Conservation (phyloP, 2,888 invertebrate species). For the Ectobius pallidus region DNA sequence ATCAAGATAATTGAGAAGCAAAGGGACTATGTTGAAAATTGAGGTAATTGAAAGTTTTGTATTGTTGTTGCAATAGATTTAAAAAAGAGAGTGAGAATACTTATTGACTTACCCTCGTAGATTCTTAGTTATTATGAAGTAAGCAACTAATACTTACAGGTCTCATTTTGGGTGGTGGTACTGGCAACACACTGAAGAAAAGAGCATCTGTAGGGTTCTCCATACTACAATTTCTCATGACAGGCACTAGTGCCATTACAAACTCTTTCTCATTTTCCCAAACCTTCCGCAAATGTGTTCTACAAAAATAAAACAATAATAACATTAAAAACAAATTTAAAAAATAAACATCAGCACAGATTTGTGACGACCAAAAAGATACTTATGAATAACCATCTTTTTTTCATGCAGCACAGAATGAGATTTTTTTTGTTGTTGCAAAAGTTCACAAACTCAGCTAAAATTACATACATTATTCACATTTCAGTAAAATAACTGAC, state of each 20-base stretch:
- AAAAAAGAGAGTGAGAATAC: too few species aligned
- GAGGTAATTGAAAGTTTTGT: too few species aligned
- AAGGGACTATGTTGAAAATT: too few species aligned
- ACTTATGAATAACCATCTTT: not conserved
- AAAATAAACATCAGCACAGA: not conserved
- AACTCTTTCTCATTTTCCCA: slow-evolving; percentile 75
- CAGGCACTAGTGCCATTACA: slow-evolving; percentile 72
- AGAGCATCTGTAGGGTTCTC: slow-evolving; percentile 79
- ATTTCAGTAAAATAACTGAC: too few species aligned
- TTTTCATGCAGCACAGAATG: not conserved
- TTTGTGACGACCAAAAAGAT: not conserved
- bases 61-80: too few species aligned
- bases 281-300: slow-evolving; percentile 70
- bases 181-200: slow-evolving; percentile 83
- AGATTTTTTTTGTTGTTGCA: too few species aligned
- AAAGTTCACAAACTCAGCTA: too few species aligned
- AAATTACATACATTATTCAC: too few species aligned
- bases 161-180: slow-evolving; percentile 85
- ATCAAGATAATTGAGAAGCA: too few species aligned
- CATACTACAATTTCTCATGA: slow-evolving; percentile 60
- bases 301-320: slow-evolving; percentile 53
- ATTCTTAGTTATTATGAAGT: too few species aligned
- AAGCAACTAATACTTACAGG: slow-evolving; percentile 59
- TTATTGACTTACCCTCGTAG: too few species aligned
- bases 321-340: not conserved